Evolutionary conservation across 2,113 vertebrate species (phyloP).

Genomic region (Oreochromis spilurus): DNA sequence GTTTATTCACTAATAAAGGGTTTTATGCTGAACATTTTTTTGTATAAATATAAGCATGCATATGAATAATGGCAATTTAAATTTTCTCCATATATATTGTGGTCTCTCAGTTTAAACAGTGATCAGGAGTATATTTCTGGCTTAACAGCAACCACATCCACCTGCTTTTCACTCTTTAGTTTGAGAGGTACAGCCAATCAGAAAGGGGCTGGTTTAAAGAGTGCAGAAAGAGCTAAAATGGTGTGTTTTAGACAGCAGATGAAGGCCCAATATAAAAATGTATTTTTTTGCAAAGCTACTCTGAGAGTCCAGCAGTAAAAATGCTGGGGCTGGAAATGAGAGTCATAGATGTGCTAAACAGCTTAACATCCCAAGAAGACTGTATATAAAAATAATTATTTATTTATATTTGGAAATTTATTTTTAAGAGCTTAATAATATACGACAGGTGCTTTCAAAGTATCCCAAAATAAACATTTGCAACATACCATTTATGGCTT

Average conservation of each 20-base stretch:
- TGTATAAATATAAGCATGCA: neutral
- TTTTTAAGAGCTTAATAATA: neutral
- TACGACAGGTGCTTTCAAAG: neutral
- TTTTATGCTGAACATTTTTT: neutral
- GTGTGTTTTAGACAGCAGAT: neutral
- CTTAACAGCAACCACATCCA: neutral
- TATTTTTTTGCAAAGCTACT: rapidly evolving
- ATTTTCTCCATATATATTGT: neutral
- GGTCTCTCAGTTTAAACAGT: neutral
- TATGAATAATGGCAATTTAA: neutral
- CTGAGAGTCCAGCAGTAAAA: neutral
- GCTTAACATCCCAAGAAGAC: neutral
- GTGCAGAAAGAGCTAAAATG: neutral
- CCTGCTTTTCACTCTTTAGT: neutral
- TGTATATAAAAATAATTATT: neutral
- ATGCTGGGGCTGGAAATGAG: neutral
- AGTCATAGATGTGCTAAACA: neutral
- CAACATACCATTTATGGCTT: neutral
- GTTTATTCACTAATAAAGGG: neutral
- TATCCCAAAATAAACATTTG: neutral
- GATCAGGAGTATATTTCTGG: neutral
- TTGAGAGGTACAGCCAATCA: neutral
- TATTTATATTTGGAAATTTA: neutral
- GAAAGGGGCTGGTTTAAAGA: neutral
- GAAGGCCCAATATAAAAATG: neutral